Percentiles rank a stretch among this genome's conserved stretches.
Conservation (phyloP, 2,888 invertebrate genomes). For the Chrysolina haemoptera region DNA sequence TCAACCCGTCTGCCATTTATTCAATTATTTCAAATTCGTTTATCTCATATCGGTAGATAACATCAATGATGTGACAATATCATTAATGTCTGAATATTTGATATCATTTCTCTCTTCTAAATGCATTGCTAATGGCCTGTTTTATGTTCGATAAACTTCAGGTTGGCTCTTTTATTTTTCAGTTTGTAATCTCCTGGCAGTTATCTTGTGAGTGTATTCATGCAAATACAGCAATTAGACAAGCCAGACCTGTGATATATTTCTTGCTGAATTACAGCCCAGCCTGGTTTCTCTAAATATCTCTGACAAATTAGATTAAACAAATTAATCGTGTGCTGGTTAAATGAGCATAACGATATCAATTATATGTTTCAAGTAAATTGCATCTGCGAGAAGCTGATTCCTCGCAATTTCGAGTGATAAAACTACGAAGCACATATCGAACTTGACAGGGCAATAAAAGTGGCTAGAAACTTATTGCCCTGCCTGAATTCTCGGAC, state of each 20-base stretch:
- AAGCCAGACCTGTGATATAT: slow-evolving; percentile 10
- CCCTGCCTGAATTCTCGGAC: slow-evolving; percentile 26
- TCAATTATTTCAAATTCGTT: no score
- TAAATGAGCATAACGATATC: slow-evolving; percentile 51
- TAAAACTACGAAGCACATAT: slow-evolving; percentile 45
- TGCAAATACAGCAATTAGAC: slow-evolving; percentile 24
- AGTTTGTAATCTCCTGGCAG: not conserved
- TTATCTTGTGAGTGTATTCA: slow-evolving; percentile 17
- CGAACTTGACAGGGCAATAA: slow-evolving; percentile 46
- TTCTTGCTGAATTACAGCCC: slow-evolving; percentile 1
- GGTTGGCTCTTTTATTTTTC: not conserved
- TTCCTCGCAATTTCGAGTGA: slow-evolving; percentile 79
- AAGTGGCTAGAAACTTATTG: slow-evolving; percentile 41
- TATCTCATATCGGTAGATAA: no score
- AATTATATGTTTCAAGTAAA: slow-evolving; percentile 43
- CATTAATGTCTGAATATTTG: no score
- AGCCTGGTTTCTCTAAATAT: slow-evolving; percentile 26
- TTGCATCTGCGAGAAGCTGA: slow-evolving; percentile 35
- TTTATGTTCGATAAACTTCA: not conserved
- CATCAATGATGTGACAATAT: no score
- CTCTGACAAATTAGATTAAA: slow-evolving; percentile 44
- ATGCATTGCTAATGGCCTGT: not conserved
- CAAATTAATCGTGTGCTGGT: slow-evolving; percentile 41
- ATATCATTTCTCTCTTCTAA: not conserved
- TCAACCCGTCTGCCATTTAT: no score